Conservation (phyloP, 2,113 vertebrate genomes). For the Carassius carassius region DNA sequence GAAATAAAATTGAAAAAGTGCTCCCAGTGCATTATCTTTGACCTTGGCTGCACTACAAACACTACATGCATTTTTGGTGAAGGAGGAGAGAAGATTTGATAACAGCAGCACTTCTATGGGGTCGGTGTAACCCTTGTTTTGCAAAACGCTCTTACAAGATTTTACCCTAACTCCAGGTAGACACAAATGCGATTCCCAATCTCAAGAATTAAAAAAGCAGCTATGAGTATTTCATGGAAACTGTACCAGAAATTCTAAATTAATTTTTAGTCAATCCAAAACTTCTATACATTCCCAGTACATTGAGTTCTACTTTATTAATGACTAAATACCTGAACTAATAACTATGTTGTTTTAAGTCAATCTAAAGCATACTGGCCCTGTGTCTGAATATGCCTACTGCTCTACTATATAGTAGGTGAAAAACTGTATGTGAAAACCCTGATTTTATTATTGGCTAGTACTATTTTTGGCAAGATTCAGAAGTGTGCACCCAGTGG, state of each 20-base stretch:
- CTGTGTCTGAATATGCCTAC: neutral
- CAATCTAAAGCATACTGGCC: neutral
- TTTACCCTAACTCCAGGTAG: neutral
- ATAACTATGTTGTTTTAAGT: neutral
- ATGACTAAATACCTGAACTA: too few species aligned
- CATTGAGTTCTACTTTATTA: neutral
- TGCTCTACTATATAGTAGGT: neutral
- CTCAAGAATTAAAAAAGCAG: neutral
- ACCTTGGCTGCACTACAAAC: conserved; percentile 7
- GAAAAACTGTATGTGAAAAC: neutral
- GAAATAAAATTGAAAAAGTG: conserved; percentile 10
- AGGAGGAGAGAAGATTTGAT: neutral
- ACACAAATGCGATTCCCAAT: neutral
- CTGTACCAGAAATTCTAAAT: neutral
- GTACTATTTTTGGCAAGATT: neutral
- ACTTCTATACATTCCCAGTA: neutral
- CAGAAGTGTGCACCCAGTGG: neutral
- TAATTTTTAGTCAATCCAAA: neutral
- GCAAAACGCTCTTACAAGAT: neutral
- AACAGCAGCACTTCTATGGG: neutral
- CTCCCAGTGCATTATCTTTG: conserved; percentile 5
- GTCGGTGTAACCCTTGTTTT: neutral
- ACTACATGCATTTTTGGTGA: neutral
- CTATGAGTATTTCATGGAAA: neutral
- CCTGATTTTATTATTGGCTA: neutral